Base-by-base conservation (phyloP, 2,888 invertebrate species). In the Seira sanloemensis region DNA sequence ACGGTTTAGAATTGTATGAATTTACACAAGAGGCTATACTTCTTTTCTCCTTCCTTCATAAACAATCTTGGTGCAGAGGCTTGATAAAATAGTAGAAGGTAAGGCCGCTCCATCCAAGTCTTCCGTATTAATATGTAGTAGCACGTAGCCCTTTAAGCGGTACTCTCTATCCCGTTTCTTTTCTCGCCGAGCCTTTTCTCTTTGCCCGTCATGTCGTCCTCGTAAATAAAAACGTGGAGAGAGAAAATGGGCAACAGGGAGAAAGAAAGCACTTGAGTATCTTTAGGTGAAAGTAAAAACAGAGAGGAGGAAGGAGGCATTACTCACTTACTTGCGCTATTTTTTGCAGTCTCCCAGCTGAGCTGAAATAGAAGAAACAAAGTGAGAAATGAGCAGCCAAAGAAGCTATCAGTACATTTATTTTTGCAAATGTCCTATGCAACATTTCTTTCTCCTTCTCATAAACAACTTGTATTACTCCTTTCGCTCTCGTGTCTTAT, bases 331-430 rank as follows among this genome's bases (percentile, higher is more conserved):
- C 62, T 73, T 18, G 24, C 58, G 0, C n/a, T 37, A 37, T 5
- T 68, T 46, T 71, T 71, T 25, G 37, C 50, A n/a, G n/a, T n/a
- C n/a, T n/a, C n/a, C n/a, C n/a, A n/a, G n/a, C n/a, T n/a, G 54
- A 19, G 37, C 21, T 0, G 24, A 27, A 66, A 46, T 62, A n/a
- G 0, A 65, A 4, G 58, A 76, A 73, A 54, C 68, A 75, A 73
- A 80, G 69, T 81, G 81, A 81, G 81, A 75, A 81, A 75, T 81
- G 81, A 81, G 81, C 75, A 81, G 81, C 46, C 19, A 26, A 75
- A 75, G 68, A 68, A 80, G 75, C 75, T 68, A 80, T 80, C 80
- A 54, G 67, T 79, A 23, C 46, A 54, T 16, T 66, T n/a, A n/a
- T 74, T 74, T 74, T 74, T 69, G 74, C 80, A 27, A 80, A 80